phyloP scores from a whole-genome alignment of 2,888 invertebrate genomes.

The Homarus gammarus region DNA sequence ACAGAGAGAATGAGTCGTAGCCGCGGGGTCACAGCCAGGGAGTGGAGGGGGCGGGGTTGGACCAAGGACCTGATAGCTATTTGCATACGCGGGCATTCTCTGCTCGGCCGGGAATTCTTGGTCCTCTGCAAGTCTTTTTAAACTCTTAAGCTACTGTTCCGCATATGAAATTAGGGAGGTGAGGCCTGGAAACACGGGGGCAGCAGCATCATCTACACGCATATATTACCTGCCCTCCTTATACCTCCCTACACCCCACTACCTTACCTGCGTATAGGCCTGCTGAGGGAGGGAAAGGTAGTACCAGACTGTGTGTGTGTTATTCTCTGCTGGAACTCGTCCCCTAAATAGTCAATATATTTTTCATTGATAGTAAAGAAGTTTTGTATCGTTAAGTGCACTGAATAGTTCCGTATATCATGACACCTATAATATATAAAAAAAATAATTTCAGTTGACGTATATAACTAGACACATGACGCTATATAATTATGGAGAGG shows the following conservation, averaged over 20 bases:
- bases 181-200: neutral
- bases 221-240: constrained; percentile 31
- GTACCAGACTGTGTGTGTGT: no score
- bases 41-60: constrained; percentile 26
- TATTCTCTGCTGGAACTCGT: no score
- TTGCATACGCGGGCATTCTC: constrained; percentile 53
- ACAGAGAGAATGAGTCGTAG: neutral
- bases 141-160: constrained; percentile 45
- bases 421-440: no score
- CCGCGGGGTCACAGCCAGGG: neutral
- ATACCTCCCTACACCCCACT: neutral
- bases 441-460: no score
- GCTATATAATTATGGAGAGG: no score
- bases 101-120: constrained; percentile 24
- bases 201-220: neutral
- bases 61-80: constrained; percentile 26
- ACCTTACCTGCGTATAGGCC: neutral
- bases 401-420: no score
- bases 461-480: no score
- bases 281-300: neutral
- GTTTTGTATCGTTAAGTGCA: no score
- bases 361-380: no score
- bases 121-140: constrained; percentile 35
- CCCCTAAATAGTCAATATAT: no score
- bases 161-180: constrained; percentile 46